These are phyloP conservation scores for Martes flavigula DNA, from an alignment of 2,797 vertebrate genomes.

Conservation along the genomic window DNA sequence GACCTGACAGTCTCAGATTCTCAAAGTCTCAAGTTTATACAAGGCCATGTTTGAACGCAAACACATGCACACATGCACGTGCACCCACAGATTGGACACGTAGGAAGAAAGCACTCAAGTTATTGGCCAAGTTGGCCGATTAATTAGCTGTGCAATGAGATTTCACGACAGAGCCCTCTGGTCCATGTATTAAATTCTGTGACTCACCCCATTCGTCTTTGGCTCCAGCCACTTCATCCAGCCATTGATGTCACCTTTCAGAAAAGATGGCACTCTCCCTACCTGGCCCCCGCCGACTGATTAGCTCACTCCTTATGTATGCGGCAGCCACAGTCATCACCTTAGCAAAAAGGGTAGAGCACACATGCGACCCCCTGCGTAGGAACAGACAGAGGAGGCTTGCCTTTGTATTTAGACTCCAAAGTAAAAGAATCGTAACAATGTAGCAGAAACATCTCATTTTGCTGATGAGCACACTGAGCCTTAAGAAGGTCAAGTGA, in stretches of 20 bases:
- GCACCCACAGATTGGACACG: neutral
- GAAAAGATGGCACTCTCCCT: neutral
- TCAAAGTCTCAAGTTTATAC: neutral
- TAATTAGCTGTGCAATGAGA: neutral
- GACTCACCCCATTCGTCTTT: neutral
- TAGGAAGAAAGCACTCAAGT: neutral
- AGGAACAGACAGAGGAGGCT: neutral
- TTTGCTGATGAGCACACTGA: neutral
- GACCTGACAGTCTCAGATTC: neutral
- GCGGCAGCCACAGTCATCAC: neutral
- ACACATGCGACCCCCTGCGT: neutral
- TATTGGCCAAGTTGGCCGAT: neutral
- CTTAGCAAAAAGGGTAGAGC: neutral
- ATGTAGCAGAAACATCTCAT: neutral
- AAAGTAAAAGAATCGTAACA: neutral
- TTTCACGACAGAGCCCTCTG: neutral
- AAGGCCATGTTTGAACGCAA: neutral
- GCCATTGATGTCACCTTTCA: neutral
- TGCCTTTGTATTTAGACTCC: neutral
- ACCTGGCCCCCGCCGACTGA: neutral
- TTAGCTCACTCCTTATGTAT: neutral
- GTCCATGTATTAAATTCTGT: neutral
- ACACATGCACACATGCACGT: neutral
- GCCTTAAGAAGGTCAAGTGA: neutral
- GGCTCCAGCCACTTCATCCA: neutral